Base-by-base conservation (phyloP, 1,140 invertebrate species). In the Bradysia coprophila region DNA sequence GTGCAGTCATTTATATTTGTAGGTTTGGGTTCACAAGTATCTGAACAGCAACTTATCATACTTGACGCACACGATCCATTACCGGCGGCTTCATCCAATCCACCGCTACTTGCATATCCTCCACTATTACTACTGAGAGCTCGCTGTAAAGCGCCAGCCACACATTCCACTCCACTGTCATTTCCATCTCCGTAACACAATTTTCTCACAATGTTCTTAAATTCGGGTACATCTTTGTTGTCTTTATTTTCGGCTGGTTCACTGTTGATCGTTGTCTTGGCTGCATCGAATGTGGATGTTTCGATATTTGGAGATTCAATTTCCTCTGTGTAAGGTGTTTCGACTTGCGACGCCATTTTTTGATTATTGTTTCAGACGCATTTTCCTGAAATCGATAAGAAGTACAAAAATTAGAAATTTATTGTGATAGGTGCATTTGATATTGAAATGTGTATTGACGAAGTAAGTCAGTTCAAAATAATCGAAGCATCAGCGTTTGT, bases 111-210 rank as follows among this genome's bases (percentile, higher is more conserved):
- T 33, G 67, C 71, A 48, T 72, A 73, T 45, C 65, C 70, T 1
- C 73, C 69, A 48, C 75, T 73, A 46, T 66, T 71, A 24, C 62
- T 65, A 49, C 69, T 72, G 19, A 67, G 51, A 20, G 64, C 63
- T 38, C 69, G 56, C 33, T 66, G 59, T 34, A 62, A 45, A 10
- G 50, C 49, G 42, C 53, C 55, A 38, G 66, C 75, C 23, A 75
- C 72, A 9, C 74, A 67, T 51, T 83, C 81, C 2, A 84, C 76
- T 1, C 80, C 80, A 49, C 80, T 83, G 51, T 84, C 81, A 51
- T 78, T 83, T 21, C 79, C 81, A 43, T 81, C 76, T 44, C 67
- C 60, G 45, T 41, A n/a, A n/a, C n/a, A n/a, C n/a, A n/a, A n/a
- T n/a, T n/a, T n/a, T n/a, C n/a, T n/a, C 53, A 54, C n/a, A n/a